Evolutionary conservation across 2,113 vertebrate species (phyloP).

Genomic region (Misgurnus mizolepis): DNA sequence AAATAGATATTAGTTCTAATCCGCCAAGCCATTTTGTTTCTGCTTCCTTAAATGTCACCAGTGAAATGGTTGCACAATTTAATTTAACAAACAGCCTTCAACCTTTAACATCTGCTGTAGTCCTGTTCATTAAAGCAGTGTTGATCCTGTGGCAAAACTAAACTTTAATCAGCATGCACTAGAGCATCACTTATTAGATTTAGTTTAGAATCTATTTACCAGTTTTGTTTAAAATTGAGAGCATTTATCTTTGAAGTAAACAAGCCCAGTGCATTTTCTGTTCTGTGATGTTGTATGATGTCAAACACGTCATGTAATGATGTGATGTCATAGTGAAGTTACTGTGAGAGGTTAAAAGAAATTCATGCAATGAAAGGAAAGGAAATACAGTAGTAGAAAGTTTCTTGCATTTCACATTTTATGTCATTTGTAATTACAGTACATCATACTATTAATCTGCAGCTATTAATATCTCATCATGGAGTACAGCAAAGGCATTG

Average conservation of each 20-base stretch:
- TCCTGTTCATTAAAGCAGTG: conserved; percentile 33
- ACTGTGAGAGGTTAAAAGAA: not conserved
- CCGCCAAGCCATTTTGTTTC: conserved; percentile 16
- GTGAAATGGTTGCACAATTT: conserved; percentile 25
- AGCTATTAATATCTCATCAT: not conserved
- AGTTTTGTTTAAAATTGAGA: conserved; percentile 7
- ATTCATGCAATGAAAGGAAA: not conserved
- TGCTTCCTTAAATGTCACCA: conserved; percentile 23
- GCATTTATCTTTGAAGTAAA: conserved; percentile 10
- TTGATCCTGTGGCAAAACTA: conserved; percentile 11
- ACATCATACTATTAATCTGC: not conserved
- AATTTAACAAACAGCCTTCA: conserved; percentile 32
- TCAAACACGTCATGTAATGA: not conserved
- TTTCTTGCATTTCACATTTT: not conserved
- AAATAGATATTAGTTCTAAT: conserved; percentile 11
- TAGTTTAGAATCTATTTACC: not conserved
- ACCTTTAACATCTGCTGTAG: conserved; percentile 29
- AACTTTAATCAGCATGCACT: conserved; percentile 34
- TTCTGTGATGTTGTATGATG: not conserved
- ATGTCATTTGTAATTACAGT: not conserved
- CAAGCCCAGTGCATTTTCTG: not conserved
- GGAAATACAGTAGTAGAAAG: not conserved
- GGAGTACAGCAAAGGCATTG: not conserved
- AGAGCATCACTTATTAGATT: conserved; percentile 20
- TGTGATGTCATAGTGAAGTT: not conserved